A percentile compares a stretch with the other conserved stretches of the same genome.
Conservation (phyloP, 2,888 invertebrate genomes). For the Stenchaetothrips biformis region DNA sequence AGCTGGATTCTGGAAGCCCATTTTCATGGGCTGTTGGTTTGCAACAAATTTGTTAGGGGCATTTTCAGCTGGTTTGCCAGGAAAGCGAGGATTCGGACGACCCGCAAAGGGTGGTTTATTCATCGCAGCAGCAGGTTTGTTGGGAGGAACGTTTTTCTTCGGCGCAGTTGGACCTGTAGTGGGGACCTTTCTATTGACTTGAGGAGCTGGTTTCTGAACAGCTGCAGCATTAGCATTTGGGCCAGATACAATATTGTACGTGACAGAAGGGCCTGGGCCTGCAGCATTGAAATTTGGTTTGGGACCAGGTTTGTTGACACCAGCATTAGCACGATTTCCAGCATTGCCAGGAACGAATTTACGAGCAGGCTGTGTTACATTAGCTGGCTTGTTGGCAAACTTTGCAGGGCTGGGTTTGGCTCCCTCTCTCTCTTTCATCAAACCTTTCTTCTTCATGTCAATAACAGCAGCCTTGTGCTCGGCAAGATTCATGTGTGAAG, state of each 20-base stretch:
- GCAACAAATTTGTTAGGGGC: neutral
- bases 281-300: neutral
- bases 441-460: slow-evolving; percentile 13
- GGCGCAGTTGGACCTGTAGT: neutral
- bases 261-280: neutral
- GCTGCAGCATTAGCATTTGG: neutral
- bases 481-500: neutral
- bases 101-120: neutral
- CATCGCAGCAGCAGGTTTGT: neutral
- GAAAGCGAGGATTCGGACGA: neutral
- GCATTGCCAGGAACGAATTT: neutral
- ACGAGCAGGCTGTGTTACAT: neutral
- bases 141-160: neutral
- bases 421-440: neutral
- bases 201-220: neutral
- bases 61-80: neutral
- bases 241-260: neutral
- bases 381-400: neutral
- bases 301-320: neutral
- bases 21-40: neutral
- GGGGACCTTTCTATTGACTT: neutral
- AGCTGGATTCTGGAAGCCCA: neutral
- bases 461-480: slow-evolving; percentile 10
- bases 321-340: neutral
- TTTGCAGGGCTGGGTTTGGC: neutral